Evolutionary conservation across 1,140 invertebrate species (phyloP), one percentile per base, ranked within the genome.

Genomic region (Papilio helenus): DNA sequence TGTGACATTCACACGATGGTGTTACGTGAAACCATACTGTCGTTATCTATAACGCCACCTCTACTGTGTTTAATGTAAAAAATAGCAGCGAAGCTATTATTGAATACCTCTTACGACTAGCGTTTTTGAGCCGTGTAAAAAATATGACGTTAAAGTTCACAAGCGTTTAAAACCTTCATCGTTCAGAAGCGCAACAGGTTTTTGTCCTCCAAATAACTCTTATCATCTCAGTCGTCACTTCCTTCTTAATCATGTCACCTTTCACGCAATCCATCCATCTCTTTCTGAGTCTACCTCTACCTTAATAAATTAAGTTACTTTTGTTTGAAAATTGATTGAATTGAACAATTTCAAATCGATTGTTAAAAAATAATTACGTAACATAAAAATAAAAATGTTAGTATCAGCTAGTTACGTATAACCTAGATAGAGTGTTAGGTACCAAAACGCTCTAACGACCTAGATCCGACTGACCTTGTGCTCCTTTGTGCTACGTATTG

Each of bases 401-500:
- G 49, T 55, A 77, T 77, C 49, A 58, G 26, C 51, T 44, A 77
- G 55, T 77, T 61, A 42, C 65, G 65, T 80, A 79, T 79, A 79
- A 81, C 80, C 77, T 80, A 82, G 81, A 80, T 78, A 77, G 72
- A 65, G 79, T 46, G 26, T 49, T 81, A 80, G 80, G 81, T 83
- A 84, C 81, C 81, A 79, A 84, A 84, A 81, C 80, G 79, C 72
- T 80, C 80, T 84, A 80, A 58, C 65, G 80, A 79, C 71, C 71
- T 80, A 80, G 81, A 80, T 82, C 68, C 18, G 9, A 42, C 42
- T 76, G 77, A 79, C 83, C 83, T 84, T 82, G 81, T 74, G 68
- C 82, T 68, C 74, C 29, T 73, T 81, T 18, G 18, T 46, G 42
- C 23, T 26, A 49, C 51, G 23, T 79, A 71, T 79, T 34, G 58